Percentiles rank a stretch among this genome's conserved stretches.
These are phyloP conservation scores for Anneissia japonica DNA, from an alignment of 35 echinoderm and acorn worm genomes.

Conservation along the genomic window DNA sequence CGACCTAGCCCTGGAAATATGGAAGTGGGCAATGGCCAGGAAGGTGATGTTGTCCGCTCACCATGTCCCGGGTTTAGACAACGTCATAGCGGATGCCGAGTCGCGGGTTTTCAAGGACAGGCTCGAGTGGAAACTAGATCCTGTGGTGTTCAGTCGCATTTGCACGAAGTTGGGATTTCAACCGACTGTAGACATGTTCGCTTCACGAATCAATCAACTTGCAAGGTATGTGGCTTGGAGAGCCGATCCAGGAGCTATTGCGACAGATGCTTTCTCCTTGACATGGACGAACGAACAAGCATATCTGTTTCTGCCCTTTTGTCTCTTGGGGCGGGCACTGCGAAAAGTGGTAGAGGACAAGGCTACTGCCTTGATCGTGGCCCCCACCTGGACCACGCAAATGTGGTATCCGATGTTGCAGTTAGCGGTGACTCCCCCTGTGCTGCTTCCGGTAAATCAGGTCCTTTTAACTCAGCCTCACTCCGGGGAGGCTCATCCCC, in stretches of 20 bases:
- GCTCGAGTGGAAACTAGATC: neutral
- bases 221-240: conserved; percentile 1
- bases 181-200: conserved; percentile 29
- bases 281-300: neutral
- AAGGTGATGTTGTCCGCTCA: conserved; percentile 9
- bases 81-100: neutral
- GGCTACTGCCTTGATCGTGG: neutral
- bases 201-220: conserved; percentile 17
- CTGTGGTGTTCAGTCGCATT: neutral
- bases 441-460: neutral
- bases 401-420: conserved; percentile 11
- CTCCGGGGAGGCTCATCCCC: neutral
- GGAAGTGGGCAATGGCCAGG: conserved; percentile 9
- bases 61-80: conserved; percentile 18
- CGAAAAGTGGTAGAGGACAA: conserved; percentile 1
- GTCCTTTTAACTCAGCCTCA: conserved; percentile 7
- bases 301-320: conserved; percentile 23
- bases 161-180: neutral
- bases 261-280: neutral
- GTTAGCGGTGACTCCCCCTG: neutral
- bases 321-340: conserved; percentile 4
- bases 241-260: neutral
- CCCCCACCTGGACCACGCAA: neutral
- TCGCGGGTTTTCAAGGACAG: neutral
- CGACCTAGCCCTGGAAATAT: conserved; percentile 9